Evolutionary conservation across 2,888 invertebrate genomes (phyloP).

Genomic region (Rhabditoides inermis): DNA sequence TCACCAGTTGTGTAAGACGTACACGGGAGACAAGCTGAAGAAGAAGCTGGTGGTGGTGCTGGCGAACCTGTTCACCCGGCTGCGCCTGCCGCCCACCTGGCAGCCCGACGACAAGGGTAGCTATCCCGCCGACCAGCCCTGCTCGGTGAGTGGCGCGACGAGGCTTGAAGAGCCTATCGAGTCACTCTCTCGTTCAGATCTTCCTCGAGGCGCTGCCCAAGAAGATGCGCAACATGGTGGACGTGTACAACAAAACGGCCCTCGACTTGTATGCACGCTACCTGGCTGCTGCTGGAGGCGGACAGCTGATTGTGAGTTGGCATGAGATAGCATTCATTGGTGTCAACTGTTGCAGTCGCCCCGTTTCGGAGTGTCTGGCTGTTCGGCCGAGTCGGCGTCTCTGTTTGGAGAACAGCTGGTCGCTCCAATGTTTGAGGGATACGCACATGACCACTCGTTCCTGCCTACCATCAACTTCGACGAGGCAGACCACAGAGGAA

Average conservation of each 20-base stretch:
- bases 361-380: constrained; percentile 1
- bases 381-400: constrained; percentile 8
- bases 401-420: constrained; percentile 27
- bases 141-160: no score
- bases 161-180: no score
- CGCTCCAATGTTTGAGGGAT: constrained; percentile 32
- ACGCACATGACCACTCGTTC: constrained; percentile 35
- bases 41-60: constrained; percentile 34
- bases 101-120: constrained; percentile 23
- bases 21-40: constrained; percentile 22
- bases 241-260: constrained; percentile 38
- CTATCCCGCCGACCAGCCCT: constrained; percentile 12
- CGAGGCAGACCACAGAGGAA: constrained; percentile 36
- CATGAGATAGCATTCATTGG: neutral
- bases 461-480: constrained; percentile 27
- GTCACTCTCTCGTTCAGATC: no score
- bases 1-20: constrained; percentile 32
- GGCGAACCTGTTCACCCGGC: constrained; percentile 44
- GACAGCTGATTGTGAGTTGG: constrained; percentile 27
- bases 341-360: neutral
- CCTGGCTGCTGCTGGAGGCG: constrained; percentile 27
- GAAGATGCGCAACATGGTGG: constrained; percentile 12
- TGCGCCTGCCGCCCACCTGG: constrained; percentile 33
- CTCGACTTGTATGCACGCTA: constrained; percentile 31
- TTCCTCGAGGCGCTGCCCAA: constrained; percentile 23